Evolutionary conservation across 2,797 vertebrate species (phyloP), one percentile per base, ranked within the genome.

Genomic region (Crocodylus rhombifer): DNA sequence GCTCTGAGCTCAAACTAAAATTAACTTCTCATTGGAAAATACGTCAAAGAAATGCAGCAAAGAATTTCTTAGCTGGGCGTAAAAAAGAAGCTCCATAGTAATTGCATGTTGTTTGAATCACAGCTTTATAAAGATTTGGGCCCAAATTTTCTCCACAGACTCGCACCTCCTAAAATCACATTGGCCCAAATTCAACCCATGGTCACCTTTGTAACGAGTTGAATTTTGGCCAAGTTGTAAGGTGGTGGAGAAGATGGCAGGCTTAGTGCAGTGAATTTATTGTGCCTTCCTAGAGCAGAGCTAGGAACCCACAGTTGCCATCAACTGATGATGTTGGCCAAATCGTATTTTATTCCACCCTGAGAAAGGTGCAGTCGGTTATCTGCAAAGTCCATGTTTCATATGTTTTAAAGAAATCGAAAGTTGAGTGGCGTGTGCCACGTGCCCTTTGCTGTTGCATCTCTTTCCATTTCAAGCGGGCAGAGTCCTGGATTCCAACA

Each of bases 21-120:
- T 95, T 95, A 94, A 93, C 94, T 96, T 97, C 94, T 83, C 87
- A 94, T 96, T 90, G 95, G 94, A 96, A 96, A 97, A 96, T 92
- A 95, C 95, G 94, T 96, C 28, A 77, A 97, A 94, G 93, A 86
- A 88, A 96, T 80, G 93, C 92, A 93, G 86, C 80, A 80, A 91
- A 94, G 95, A 96, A 93, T 92, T 89, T 96, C 84, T 86, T 93
- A 85, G 79, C 93, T 96, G 93, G 88, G 14, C 1, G 88, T 75
- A 26, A 93, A 96, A 85, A 88, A 88, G 81, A 91, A 95, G 85
- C 95, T 97, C 93, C 60, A 92, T 91, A 80, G 88, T 94, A 91
- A 95, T 95, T 95, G 94, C 97, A 95, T 93, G 89, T 96, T 92
- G 94, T 96, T 97, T 96, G 94, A 42, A 71, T 21, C 21, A 71